Evolutionary conservation across 1,140 invertebrate species (phyloP).

Genomic region (Octopus bimaculoides): DNA sequence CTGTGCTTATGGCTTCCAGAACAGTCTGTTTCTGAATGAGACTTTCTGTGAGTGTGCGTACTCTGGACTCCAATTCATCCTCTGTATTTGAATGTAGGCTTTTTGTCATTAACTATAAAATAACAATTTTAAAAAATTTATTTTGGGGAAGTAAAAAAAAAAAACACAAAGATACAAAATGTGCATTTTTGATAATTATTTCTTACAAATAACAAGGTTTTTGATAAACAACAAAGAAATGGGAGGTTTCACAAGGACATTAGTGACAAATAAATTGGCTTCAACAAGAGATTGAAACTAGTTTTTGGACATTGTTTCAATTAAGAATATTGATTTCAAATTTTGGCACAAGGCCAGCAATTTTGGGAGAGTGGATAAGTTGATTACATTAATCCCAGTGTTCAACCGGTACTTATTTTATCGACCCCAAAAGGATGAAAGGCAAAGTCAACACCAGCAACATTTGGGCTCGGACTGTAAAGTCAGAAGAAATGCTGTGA

Average conservation of each 20-base stretch:
- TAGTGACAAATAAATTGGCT: too few species aligned
- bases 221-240: background rate
- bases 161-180: background rate
- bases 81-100: conserved; percentile 59
- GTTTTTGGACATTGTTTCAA: too few species aligned
- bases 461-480: too few species aligned
- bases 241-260: background rate
- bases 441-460: too few species aligned
- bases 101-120: conserved; percentile 58
- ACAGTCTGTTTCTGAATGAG: conserved; percentile 78
- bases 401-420: too few species aligned
- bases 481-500: too few species aligned
- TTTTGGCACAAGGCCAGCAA: too few species aligned
- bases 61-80: conserved; percentile 67
- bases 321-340: too few species aligned
- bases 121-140: conserved; percentile 8
- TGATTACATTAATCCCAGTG: too few species aligned
- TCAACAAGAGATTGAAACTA: too few species aligned
- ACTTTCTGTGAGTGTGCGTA: conserved; percentile 73
- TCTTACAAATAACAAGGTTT: background rate
- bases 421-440: too few species aligned
- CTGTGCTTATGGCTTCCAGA: conserved; percentile 73
- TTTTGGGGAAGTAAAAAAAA: background rate
- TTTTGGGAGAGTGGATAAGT: too few species aligned
- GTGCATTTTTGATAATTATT: background rate